Evolutionary conservation across 2,888 invertebrate genomes (phyloP).

Genomic region (Acrocyrtus sp.): DNA sequence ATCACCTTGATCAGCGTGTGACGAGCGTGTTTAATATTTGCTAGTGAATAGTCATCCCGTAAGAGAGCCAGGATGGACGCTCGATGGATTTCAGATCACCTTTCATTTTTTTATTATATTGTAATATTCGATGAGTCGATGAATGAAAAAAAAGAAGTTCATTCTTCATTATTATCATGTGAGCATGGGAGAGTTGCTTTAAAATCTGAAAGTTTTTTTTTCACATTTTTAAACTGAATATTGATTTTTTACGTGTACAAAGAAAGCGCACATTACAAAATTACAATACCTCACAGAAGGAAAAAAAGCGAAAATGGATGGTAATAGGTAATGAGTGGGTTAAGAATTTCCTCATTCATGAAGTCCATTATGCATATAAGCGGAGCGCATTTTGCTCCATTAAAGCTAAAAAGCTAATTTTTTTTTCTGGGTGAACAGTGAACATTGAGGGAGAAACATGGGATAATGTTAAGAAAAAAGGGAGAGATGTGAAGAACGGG

Average conservation of each 20-base stretch:
- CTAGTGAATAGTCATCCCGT: neutral
- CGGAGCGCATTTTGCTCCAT: neutral
- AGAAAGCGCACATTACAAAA: conserved; percentile 8
- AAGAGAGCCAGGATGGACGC: neutral
- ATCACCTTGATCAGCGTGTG: conserved; percentile 52
- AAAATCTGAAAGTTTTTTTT: too few species aligned
- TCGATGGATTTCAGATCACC: neutral
- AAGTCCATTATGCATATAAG: conserved; percentile 23
- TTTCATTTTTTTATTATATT: too few species aligned
- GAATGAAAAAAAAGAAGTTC: neutral
- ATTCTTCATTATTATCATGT: neutral
- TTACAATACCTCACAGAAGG: conserved; percentile 12
- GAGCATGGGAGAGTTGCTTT: too few species aligned
- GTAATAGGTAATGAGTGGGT: conserved; percentile 6
- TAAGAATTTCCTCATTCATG: conserved; percentile 37
- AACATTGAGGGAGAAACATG: conserved; percentile 18
- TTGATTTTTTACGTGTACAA: conserved; percentile 35
- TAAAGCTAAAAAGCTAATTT: neutral
- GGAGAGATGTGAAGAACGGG: conserved; percentile 14
- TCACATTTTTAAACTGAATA: conserved; percentile 15
- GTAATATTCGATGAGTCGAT: neutral
- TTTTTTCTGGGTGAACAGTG: too few species aligned
- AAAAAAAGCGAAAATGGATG: conserved; percentile 2
- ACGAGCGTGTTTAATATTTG: conserved; percentile 36
- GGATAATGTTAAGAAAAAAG: too few species aligned